Evolutionary conservation across 2,113 vertebrate species (phyloP).

Genomic region (Pachypanchax playfairii): DNA sequence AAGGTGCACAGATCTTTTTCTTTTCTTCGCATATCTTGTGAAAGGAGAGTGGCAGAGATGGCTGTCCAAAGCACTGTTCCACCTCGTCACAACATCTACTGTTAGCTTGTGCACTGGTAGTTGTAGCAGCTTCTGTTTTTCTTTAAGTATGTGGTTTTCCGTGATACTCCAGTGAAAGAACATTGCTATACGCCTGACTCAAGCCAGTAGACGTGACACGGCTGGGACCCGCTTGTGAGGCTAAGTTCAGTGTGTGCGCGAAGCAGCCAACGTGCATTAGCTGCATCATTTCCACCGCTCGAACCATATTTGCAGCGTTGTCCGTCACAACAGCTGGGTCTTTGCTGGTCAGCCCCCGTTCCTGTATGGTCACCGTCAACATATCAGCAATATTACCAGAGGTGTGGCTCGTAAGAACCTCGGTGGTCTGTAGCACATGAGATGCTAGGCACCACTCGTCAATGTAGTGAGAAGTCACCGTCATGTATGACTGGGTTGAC

Average conservation of each 20-base stretch:
- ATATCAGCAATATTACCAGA: neutral
- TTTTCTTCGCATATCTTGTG: neutral
- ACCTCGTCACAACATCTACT: too few species aligned
- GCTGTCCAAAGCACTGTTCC: too few species aligned
- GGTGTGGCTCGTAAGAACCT: neutral
- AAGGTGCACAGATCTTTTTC: slow-evolving; percentile 4
- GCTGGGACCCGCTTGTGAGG: neutral
- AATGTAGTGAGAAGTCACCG: neutral
- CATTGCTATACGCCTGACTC: neutral
- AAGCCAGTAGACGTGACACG: neutral
- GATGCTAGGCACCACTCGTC: neutral
- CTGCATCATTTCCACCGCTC: neutral
- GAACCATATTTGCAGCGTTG: neutral
- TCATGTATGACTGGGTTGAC: neutral
- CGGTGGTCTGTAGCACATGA: neutral
- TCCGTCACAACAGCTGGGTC: neutral
- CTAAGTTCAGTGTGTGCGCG: too few species aligned
- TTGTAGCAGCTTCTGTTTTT: neutral
- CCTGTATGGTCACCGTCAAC: too few species aligned
- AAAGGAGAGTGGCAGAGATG: too few species aligned
- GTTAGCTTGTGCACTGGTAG: too few species aligned
- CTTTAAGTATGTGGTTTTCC: neutral
- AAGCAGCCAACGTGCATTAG: neutral
- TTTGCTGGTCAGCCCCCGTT: too few species aligned
- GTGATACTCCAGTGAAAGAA: too few species aligned